A percentile compares a stretch with the other conserved stretches of the same genome.
phyloP scores from a whole-genome alignment of 1,140 invertebrate species.

The Drosophila pectinifera region DNA sequence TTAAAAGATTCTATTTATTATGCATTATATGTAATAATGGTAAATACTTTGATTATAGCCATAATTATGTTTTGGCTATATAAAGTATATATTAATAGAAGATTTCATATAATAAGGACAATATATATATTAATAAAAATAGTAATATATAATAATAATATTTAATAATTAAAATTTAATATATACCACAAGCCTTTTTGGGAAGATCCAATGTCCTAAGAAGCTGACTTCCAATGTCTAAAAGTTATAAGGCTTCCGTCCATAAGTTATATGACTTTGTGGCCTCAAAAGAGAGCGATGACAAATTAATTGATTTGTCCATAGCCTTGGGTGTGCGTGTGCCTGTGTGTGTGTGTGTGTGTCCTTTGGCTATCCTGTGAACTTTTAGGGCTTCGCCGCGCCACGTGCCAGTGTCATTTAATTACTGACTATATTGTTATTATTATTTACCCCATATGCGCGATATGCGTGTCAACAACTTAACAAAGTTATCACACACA shows the following conservation, averaged over 20 bases:
- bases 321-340: conserved; percentile 4
- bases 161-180: no score
- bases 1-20: no score
- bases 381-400: conserved; percentile 40
- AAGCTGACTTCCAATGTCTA: background rate
- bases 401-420: conserved; percentile 71
- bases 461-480: conserved; percentile 67
- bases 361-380: conserved; percentile 12
- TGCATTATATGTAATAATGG: no score
- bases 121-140: no score
- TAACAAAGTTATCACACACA: conserved; percentile 76
- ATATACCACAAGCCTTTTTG: no score
- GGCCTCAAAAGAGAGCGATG: conserved; percentile 5
- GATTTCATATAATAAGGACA: no score
- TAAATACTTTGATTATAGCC: no score
- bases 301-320: conserved; percentile 40
- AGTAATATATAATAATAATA: no score
- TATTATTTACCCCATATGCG: conserved; percentile 34
- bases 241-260: background rate
- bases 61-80: no score
- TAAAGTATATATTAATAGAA: no score
- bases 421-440: conserved; percentile 77
- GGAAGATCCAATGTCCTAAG: no score
- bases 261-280: conserved; percentile 11
- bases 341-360: background rate